Base-by-base conservation (phyloP, 1,140 invertebrate genomes). In the Apis cerana region DNA sequence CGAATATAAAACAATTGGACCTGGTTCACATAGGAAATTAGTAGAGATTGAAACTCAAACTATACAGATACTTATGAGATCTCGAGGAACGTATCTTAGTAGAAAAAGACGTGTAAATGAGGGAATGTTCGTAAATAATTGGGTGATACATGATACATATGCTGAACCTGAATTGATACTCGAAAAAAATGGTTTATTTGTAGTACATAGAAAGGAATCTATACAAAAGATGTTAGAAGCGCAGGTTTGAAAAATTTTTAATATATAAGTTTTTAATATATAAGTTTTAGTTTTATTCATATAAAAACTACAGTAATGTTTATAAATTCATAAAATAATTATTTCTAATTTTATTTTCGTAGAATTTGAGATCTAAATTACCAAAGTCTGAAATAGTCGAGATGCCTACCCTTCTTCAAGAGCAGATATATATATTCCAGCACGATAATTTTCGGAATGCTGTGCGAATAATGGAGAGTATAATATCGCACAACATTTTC, bases 111-210 rank as follows among this genome's bases (percentile, higher is more conserved):
- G 94, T 19, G 93, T 91, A 69, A 95, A 96, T 89, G 94, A 94
- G 15, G 93, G 93, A 11, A 94, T 95, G 0, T 96, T 96, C 88
- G 96, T 96, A 0, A 97, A 96, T 11, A 94, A 96, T 85, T 97
- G 96, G 95, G 96, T 97, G 71, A 96, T 97, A 95, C 95, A 95
- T 84, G 97, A 97, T 85, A 96, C 95, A 0, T 97, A 89, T 8
- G 76, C 67, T 1, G 48, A 74, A 15, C 80, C 88, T 13, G 82
- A 89, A 72, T 19, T 84, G 54, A 68, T 86, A 50, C 56, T 50
- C 0, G 80, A 90, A 13, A 67, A 15, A 17, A 65, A 84, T 21
- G 72, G 56, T 50, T 21, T 59, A 23, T 19, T 84, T 13, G 50
- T 75, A 4, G 70, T 68, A 12, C 85, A 79, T 3, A 78, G 72